Percentiles rank a stretch among this genome's conserved stretches.
These are phyloP conservation scores for Resseliella maxima DNA, from an alignment of 2,888 invertebrate species.

Conservation along the genomic window DNA sequence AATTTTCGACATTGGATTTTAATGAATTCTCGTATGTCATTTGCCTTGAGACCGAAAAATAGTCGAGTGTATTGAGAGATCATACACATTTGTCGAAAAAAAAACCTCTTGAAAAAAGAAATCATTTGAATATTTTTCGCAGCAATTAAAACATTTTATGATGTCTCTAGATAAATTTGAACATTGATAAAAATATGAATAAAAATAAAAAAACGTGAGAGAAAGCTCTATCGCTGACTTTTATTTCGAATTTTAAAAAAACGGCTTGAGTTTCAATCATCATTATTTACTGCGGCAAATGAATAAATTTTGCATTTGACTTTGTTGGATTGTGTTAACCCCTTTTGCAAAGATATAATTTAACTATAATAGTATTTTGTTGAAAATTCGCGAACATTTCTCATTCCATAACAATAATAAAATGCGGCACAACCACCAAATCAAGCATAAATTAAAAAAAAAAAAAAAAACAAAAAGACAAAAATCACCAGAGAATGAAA, in stretches of 20 bases:
- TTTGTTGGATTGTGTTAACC: constrained; percentile 19
- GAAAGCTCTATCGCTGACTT: neutral
- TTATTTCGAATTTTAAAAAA: neutral
- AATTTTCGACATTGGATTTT: neutral
- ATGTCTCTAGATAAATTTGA: neutral
- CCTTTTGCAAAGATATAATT: neutral
- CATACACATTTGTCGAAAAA: neutral
- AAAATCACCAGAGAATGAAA: neutral
- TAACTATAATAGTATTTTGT: neutral
- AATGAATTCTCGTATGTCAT: neutral
- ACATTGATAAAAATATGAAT: too few species aligned
- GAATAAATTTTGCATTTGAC: neutral
- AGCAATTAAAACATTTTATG: constrained; percentile 9
- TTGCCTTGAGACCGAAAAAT: neutral
- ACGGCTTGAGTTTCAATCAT: neutral
- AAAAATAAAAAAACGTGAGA: neutral
- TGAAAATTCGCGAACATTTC: neutral
- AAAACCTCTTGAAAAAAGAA: neutral
- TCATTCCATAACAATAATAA: too few species aligned
- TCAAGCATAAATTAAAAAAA: neutral
- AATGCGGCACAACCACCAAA: neutral
- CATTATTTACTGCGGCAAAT: neutral
- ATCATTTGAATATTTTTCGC: constrained; percentile 25
- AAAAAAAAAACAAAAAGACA: neutral
- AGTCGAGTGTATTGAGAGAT: neutral